These are phyloP conservation scores for Phragmatobia fuliginosa DNA, from an alignment of 2,888 invertebrate genomes.

Conservation along the genomic window DNA sequence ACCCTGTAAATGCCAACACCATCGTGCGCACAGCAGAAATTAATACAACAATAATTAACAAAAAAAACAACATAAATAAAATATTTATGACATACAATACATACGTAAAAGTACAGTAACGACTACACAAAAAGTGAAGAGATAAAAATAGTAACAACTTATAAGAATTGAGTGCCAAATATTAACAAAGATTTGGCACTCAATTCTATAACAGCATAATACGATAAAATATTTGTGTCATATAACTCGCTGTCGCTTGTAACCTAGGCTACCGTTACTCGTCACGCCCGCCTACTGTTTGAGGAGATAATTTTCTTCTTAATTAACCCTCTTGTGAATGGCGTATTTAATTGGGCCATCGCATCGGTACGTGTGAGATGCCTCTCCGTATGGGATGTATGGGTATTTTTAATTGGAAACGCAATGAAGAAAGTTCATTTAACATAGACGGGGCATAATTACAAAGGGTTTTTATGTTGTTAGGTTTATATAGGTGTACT, in stretches of 20 bases:
- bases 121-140: no score
- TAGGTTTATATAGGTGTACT: background rate
- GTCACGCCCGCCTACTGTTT: slow-evolving; percentile 70
- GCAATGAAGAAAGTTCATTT: slow-evolving; percentile 24
- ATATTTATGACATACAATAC: no score
- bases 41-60: no score
- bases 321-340: slow-evolving; percentile 80
- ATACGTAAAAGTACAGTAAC: no score
- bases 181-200: no score
- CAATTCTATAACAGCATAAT: background rate
- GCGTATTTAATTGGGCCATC: slow-evolving; percentile 78
- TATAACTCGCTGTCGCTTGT: slow-evolving; percentile 28
- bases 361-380: slow-evolving; percentile 74
- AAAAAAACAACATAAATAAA: no score
- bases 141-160: no score
- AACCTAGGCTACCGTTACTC: slow-evolving; percentile 39
- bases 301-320: slow-evolving; percentile 84
- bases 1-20: no score
- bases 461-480: background rate
- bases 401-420: slow-evolving; percentile 52
- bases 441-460: background rate
- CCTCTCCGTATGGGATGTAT: slow-evolving; percentile 35
- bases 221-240: background rate
- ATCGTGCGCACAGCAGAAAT: no score
- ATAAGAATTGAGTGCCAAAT: no score